Base-by-base conservation (phyloP, 2,113 vertebrate species). In the Onychostoma macrolepis region DNA sequence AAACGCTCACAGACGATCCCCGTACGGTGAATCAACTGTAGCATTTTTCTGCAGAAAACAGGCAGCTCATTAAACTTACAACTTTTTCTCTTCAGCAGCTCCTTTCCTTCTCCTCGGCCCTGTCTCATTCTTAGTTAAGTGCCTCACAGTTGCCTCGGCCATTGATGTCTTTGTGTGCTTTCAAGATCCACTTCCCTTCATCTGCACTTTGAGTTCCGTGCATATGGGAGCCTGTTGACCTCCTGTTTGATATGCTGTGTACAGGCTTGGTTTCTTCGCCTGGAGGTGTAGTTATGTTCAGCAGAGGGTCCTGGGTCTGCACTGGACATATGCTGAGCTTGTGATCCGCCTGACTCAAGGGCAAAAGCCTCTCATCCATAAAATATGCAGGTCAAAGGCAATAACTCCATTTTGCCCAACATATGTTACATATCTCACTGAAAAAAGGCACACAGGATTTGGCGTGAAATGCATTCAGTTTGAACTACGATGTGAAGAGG, bases 261-360 rank as follows among this genome's bases (percentile, higher is more conserved):
- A 65, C 84, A 63, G 69, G 43, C 69, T 26, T 53, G 13, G 88
- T 48, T 28, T 72, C 65, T 53, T 65, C 53, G 90, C 81, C 79
- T 85, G 74, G 82, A 85, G 86, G 88, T 89, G 84, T 81, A 83
- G 72, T 74, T 86, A 75, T 84, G 71, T 80, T 84, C n/a, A 17
- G 79, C 75, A 81, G 79, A 80, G 81, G 80, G 86, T 87, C 45
- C 48, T n/a, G 17, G 58, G 61, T 87, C 83, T 81, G 76, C 26
- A 76, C 87, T 85, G 90, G 88, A 88, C 83, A 89, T 91, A 87
- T 87, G 85, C 91, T 92, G 90, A 87, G 86, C 56, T 81, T 65
- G 71, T 82, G 89, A 90, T 86, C 88, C 75, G 72, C 33, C 30
- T 79, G 88, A 88, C 88, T 89, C 67, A 81, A 86, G 86, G 86